phyloP scores from a whole-genome alignment of 2,888 invertebrate species.

The Pachydiplax longipennis region DNA sequence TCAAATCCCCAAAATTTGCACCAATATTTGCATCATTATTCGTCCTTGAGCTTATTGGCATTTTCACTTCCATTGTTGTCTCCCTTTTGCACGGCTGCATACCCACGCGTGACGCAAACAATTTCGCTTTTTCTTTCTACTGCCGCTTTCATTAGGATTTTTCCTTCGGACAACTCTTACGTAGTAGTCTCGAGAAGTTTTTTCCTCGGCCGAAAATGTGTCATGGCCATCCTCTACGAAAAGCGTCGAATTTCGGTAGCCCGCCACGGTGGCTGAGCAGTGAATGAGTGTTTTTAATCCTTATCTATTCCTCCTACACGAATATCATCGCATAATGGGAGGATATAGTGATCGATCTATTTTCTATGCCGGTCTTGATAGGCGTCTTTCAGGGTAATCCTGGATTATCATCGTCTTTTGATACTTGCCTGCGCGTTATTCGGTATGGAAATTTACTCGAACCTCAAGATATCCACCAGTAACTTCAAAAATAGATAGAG shows the following conservation, averaged over 20 bases:
- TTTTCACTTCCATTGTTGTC: background rate
- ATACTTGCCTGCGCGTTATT: no score
- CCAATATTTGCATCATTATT: no score
- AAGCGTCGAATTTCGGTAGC: background rate
- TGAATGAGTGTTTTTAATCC: background rate
- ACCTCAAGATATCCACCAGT: no score
- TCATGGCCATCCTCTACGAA: conserved; percentile 13
- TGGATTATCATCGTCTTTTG: no score
- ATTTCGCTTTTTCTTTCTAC: conserved; percentile 15
- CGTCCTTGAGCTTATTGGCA: background rate
- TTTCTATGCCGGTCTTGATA: no score
- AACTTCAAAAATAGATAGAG: no score
- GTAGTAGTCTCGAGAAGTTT: background rate
- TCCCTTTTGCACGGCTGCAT: background rate
- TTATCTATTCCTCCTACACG: no score
- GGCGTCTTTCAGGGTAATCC: no score
- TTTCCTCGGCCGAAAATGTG: conserved; percentile 2
- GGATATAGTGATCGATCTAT: background rate
- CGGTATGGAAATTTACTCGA: no score
- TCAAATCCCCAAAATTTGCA: no score
- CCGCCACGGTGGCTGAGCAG: background rate
- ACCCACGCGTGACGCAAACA: background rate
- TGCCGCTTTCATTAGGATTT: conserved; percentile 18
- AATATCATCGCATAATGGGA: no score
- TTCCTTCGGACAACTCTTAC: conserved; percentile 5